Percentiles rank a stretch among this genome's conserved stretches.
phyloP scores from a whole-genome alignment of 2,797 vertebrate genomes.

The Mustela erminea region DNA sequence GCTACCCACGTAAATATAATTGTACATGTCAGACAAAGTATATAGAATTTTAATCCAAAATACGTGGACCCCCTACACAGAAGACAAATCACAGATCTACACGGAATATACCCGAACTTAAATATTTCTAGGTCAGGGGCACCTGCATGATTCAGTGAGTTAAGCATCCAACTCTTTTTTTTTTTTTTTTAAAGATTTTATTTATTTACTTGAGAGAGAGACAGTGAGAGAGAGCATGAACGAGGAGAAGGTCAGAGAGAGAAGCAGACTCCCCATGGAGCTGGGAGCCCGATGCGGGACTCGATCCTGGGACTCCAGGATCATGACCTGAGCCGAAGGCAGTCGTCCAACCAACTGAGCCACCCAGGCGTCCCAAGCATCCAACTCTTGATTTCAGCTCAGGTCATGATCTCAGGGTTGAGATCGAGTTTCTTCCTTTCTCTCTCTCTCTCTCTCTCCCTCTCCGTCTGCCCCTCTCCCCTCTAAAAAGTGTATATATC shows the following conservation, averaged over 20 bases:
- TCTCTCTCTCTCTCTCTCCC: no score
- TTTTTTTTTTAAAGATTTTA: no score
- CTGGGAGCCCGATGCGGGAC: no score
- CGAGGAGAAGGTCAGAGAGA: no score
- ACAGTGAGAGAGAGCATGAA: no score
- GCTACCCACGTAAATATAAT: background rate
- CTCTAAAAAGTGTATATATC: background rate
- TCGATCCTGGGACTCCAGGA: no score
- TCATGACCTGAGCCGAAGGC: no score
- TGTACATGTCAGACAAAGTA: background rate
- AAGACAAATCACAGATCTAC: constrained; percentile 1
- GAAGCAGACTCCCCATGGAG: no score
- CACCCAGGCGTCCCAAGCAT: no score
- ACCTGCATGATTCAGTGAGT: background rate
- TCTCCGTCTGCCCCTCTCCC: background rate
- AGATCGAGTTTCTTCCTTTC: background rate
- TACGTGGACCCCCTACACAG: background rate
- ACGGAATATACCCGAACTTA: constrained; percentile 15
- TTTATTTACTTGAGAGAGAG: no score
- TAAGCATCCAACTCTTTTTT: background rate
- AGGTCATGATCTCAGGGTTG: background rate
- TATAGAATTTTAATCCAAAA: constrained; percentile 51
- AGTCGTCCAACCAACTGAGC: no score
- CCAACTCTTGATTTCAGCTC: background rate
- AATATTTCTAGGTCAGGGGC: background rate